Base-by-base conservation (phyloP, 2,797 vertebrate genomes). In the Gastrophryne carolinensis region DNA sequence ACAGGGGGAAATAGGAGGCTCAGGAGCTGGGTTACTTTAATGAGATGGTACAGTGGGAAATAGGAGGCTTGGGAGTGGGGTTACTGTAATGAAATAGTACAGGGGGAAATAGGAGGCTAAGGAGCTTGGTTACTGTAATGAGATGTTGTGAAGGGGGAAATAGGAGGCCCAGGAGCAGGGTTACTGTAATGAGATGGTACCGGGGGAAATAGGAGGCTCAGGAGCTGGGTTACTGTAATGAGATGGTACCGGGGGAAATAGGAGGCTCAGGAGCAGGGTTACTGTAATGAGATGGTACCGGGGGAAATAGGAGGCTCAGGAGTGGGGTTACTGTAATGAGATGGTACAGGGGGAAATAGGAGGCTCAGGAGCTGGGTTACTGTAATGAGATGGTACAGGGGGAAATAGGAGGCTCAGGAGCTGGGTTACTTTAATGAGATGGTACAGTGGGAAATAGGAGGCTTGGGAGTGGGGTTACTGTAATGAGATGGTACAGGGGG, bases 381-480 rank as follows among this genome's bases (percentile, higher is more conserved):
- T 58, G 57, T 60, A 60, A 60, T 60, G 35, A 60, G 17, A 60
- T 21, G 56, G 19, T 60, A 60, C 30, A 60, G 56, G 56, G n/a
- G n/a, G 54, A 19, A 21, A 60, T 60, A 60, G 24, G 57, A 60
- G 27, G 27, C 3, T 37, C 32, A 60, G 57, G 57, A 60, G 57
- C 57, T 32, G 32, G 56, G 32, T 60, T 60, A 37, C 57, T 60
- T 30, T 60, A 60, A 60, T 60, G 37, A 60, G 32, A 60, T 35
- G 57, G 34, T 60, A 60, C 30, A 15, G 56, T n/a, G n/a, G 32
- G 57, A 34, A 60, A 60, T 60, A 60, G 24, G 57, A 60, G 27
- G 27, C 13, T 47, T 17, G 19, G 41, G 41, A 2, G 41, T 17
- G 1, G 41, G 41, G 41, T 47, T 47, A 47, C 41, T 47, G 41